Conservation (phyloP, 2,888 invertebrate genomes). For the Tuberolachnus salignus region DNA sequence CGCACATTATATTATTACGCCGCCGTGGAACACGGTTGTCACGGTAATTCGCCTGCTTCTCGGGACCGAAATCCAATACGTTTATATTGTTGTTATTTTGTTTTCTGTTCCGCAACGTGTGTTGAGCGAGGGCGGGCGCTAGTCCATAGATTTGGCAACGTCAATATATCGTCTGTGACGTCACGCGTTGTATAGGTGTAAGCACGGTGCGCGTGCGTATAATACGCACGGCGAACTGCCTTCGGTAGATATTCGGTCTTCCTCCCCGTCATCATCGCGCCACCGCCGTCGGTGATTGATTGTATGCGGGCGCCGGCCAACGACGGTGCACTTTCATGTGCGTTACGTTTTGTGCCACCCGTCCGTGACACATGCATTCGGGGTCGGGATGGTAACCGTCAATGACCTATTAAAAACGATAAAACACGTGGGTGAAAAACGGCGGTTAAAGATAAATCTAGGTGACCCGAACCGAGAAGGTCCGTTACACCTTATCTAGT, state of each 20-base stretch:
- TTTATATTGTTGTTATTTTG: neutral
- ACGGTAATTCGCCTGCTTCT: neutral
- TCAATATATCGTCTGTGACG: conserved; percentile 28
- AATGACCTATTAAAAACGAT: conserved; percentile 23
- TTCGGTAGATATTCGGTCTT: neutral
- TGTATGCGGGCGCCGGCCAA: neutral
- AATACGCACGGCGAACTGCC: neutral
- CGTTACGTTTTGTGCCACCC: neutral
- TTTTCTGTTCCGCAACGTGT: neutral
- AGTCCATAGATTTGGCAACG: conserved; percentile 36
- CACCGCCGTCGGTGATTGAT: conserved; percentile 5
- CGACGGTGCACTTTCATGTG: conserved; percentile 8
- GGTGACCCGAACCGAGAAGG: neutral
- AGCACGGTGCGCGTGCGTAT: conserved; percentile 4
- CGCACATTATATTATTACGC: neutral
- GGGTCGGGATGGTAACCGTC: neutral
- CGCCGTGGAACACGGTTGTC: neutral
- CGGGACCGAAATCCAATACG: too few species aligned
- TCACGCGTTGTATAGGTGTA: conserved; percentile 2
- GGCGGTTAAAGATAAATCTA: neutral
- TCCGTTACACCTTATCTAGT: too few species aligned
- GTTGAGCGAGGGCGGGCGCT: neutral
- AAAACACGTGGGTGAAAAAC: conserved; percentile 4
- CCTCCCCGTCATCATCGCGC: neutral
- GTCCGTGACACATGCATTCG: neutral